Percentiles rank a stretch among this genome's conserved stretches.
Evolutionary conservation across 2,797 vertebrate species (phyloP).

Genomic region (Girardinus metallicus): DNA sequence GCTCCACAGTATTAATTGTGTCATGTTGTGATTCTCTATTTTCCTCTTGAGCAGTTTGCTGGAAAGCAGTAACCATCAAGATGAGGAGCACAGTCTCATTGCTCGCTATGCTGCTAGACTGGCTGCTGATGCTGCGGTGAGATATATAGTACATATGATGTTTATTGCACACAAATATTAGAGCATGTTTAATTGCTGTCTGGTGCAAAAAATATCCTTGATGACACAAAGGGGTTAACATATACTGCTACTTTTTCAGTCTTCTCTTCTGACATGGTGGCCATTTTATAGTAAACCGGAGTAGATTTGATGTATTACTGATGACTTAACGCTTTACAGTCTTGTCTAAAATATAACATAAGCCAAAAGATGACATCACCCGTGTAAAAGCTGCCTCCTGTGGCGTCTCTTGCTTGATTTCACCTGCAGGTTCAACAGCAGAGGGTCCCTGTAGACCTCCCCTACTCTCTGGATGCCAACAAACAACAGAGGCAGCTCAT

Average conservation of each 20-base stretch:
- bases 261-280: slow-evolving; percentile 27
- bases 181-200: slow-evolving; percentile 40
- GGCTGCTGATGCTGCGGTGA: slow-evolving; percentile 95
- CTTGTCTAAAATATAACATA: slow-evolving; percentile 51
- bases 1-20: slow-evolving; percentile 27
- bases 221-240: slow-evolving; percentile 27
- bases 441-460: slow-evolving; percentile 89
- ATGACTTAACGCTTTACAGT: slow-evolving; percentile 51
- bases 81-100: slow-evolving; percentile 98
- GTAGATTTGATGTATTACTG: slow-evolving; percentile 29
- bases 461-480: slow-evolving; percentile 95
- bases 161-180: slow-evolving; percentile 45
- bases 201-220: slow-evolving; percentile 40
- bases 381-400: slow-evolving; percentile 49
- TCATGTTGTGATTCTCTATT: slow-evolving; percentile 57
- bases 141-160: slow-evolving; percentile 61
- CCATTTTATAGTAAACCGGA: slow-evolving; percentile 34
- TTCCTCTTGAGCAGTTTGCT: slow-evolving; percentile 84
- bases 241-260: slow-evolving; percentile 23
- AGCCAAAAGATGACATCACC: slow-evolving; percentile 61
- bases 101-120: slow-evolving; percentile 97
- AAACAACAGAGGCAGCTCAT: slow-evolving; percentile 98
- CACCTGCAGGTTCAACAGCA: slow-evolving; percentile 87
- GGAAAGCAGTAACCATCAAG: slow-evolving; percentile 91
- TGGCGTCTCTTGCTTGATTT: slow-evolving; percentile 54